Conservation (phyloP, 2,797 vertebrate genomes). For the Scyliorhinus canicula region DNA sequence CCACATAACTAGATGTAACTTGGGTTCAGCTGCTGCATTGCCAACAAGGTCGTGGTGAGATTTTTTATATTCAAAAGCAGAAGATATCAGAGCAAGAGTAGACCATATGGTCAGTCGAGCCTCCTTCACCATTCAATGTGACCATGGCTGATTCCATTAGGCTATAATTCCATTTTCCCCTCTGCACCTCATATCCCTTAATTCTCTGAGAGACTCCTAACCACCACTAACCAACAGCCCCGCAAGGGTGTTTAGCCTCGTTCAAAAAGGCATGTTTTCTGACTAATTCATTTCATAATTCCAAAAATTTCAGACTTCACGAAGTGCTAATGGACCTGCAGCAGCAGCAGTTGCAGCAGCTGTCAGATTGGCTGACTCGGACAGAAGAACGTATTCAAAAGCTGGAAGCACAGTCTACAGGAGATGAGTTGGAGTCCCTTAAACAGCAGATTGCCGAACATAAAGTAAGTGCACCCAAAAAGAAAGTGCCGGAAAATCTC, state of each 20-base stretch:
- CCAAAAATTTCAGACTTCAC: slow-evolving; percentile 67
- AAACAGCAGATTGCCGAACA: slow-evolving; percentile 80
- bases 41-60: background rate
- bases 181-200: no score
- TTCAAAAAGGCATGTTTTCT: slow-evolving; percentile 12
- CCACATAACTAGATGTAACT: background rate
- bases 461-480: slow-evolving; percentile 71
- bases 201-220: no score
- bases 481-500: no score
- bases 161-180: no score
- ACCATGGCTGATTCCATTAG: no score
- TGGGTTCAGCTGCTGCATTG: background rate
- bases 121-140: no score
- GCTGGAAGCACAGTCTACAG: slow-evolving; percentile 68
- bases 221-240: background rate
- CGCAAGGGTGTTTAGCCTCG: background rate
- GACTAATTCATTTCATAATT: slow-evolving; percentile 3
- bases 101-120: no score
- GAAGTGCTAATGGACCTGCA: slow-evolving; percentile 93
- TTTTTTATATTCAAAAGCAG: background rate
- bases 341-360: slow-evolving; percentile 86
- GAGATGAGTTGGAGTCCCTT: slow-evolving; percentile 66
- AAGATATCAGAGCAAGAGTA: no score
- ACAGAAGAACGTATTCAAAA: slow-evolving; percentile 85
- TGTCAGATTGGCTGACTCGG: slow-evolving; percentile 82